Percentiles rank a stretch among this genome's conserved stretches.
These are phyloP conservation scores for Panthera tigris DNA, from an alignment of 2,113 vertebrate species.

Conservation along the genomic window DNA sequence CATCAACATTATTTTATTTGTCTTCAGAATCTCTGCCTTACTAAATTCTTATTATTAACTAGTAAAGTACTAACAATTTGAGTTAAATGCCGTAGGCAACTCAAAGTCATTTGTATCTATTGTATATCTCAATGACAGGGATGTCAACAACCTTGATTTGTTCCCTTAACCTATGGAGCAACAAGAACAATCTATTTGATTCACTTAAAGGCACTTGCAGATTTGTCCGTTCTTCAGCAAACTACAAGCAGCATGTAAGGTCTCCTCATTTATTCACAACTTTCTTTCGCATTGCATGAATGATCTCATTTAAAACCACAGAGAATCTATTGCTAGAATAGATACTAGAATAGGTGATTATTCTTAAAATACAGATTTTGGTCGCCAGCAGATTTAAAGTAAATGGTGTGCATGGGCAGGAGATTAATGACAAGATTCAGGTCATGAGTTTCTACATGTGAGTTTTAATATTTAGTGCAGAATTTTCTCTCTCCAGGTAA, in stretches of 20 bases:
- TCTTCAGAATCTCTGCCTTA: constrained; percentile 41
- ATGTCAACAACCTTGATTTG: background rate
- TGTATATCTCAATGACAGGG: background rate
- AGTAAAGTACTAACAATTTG: background rate
- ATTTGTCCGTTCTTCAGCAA: background rate
- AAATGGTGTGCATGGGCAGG: background rate
- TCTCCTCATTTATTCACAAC: background rate
- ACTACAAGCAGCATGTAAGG: background rate
- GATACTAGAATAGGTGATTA: background rate
- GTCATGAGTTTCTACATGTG: background rate
- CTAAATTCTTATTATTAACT: constrained; percentile 36
- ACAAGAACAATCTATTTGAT: background rate
- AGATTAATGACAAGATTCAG: background rate
- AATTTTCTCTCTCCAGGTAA: background rate
- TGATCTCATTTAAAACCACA: background rate
- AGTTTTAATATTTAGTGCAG: background rate
- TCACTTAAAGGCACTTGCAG: background rate
- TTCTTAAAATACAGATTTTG: background rate
- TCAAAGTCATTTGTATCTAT: background rate
- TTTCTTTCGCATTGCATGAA: background rate
- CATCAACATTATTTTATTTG: constrained; percentile 53
- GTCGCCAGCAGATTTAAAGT: background rate
- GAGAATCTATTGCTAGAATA: background rate
- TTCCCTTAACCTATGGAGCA: background rate
- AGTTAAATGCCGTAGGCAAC: background rate